Evolutionary conservation across 2,888 invertebrate species (phyloP).

Genomic region (Linyphia triangularis): DNA sequence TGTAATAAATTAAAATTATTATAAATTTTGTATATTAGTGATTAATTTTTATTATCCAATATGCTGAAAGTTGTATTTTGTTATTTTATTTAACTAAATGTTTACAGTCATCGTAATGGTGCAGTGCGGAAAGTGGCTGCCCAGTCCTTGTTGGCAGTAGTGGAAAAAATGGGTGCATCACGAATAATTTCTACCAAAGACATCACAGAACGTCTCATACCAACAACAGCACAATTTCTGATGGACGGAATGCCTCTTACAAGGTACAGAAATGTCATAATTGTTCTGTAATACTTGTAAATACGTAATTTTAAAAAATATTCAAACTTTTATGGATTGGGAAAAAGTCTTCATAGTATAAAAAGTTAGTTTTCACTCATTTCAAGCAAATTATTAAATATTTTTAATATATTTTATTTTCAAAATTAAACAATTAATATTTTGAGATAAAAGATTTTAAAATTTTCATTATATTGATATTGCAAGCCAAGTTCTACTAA

Average conservation of each 20-base stretch:
- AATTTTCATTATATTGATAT: too few species aligned
- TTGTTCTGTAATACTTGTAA: too few species aligned
- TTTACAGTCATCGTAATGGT: conserved; percentile 88
- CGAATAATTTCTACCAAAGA: conserved; percentile 87
- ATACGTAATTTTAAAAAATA: too few species aligned
- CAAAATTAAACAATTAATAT: too few species aligned
- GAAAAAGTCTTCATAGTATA: too few species aligned
- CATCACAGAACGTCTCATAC: conserved; percentile 88
- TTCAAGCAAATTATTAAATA: too few species aligned
- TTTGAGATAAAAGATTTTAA: too few species aligned
- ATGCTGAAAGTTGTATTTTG: background rate
- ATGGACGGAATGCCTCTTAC: conserved; percentile 93
- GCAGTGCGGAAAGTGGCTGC: conserved; percentile 91
- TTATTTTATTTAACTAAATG: background rate
- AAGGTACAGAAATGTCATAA: conserved; percentile 82
- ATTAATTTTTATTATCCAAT: background rate
- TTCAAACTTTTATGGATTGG: too few species aligned
- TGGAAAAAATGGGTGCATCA: conserved; percentile 87
- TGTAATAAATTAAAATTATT: background rate
- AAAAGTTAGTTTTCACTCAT: too few species aligned
- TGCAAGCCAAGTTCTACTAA: too few species aligned
- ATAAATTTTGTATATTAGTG: background rate
- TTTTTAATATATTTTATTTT: too few species aligned
- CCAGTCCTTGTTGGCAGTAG: conserved; percentile 86
- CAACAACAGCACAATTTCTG: conserved; percentile 89